These are phyloP conservation scores for Heliothis subflexa DNA, from an alignment of 1,140 invertebrate species.

Conservation along the genomic window DNA sequence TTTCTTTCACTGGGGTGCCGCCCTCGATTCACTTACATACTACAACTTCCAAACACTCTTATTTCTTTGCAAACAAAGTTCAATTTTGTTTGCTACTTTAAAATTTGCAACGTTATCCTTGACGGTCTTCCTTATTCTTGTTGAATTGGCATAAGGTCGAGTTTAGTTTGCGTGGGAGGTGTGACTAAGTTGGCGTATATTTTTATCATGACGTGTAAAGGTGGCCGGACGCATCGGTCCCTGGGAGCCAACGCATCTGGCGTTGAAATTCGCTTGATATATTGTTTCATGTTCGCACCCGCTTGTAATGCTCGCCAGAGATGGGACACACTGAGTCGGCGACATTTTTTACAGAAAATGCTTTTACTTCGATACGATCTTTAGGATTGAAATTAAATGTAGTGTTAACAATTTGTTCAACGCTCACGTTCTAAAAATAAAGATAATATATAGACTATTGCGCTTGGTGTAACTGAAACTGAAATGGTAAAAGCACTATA, in stretches of 20 bases:
- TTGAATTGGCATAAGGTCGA: neutral
- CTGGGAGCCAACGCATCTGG: constrained; percentile 49
- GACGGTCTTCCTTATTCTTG: neutral
- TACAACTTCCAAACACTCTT: constrained; percentile 12
- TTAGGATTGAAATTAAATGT: neutral
- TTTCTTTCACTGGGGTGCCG: constrained; percentile 53
- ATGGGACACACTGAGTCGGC: neutral
- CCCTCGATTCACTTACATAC: constrained; percentile 33
- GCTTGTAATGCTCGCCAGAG: constrained; percentile 10
- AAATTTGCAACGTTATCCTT: constrained; percentile 4
- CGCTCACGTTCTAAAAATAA: no score
- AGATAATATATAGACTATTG: no score
- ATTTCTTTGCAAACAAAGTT: constrained; percentile 21
- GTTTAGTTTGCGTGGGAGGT: constrained; percentile 2
- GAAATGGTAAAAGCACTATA: no score
- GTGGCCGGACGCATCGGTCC: constrained; percentile 44
- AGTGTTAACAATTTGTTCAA: neutral
- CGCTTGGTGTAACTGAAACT: no score
- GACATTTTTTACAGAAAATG: constrained; percentile 6
- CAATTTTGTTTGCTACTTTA: constrained; percentile 20
- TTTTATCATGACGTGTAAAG: constrained; percentile 48
- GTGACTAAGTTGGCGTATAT: constrained; percentile 30
- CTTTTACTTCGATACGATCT: neutral
- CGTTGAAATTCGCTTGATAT: constrained; percentile 48
- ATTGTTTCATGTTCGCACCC: constrained; percentile 45